Evolutionary conservation across 2,113 vertebrate genomes (phyloP).

Genomic region (cat (Felis catus)): F.catus_Fca126_mat1.0 CM031428.1:29237001-29237500

Average conservation of each 20-base stretch:
- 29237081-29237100: not conserved
- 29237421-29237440: not conserved
- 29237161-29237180: not conserved
- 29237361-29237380: not conserved
- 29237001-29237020: not conserved
- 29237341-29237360: not conserved
- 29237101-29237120: not conserved
- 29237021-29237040: not conserved
- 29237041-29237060: not conserved
- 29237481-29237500: not conserved
- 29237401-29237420: not conserved
- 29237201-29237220: not conserved
- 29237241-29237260: not conserved
- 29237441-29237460: not conserved
- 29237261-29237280: not conserved
- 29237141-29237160: not conserved
- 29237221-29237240: not conserved
- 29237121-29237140: not conserved
- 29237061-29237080: not conserved
- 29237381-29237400: rapidly evolving
- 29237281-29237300: not conserved
- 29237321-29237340: not conserved
- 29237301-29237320: not conserved
- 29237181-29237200: not conserved
- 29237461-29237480: not conserved